Base-by-base conservation (phyloP, 1,140 invertebrate genomes). In the Stegodyphus mimosarum region DNA sequence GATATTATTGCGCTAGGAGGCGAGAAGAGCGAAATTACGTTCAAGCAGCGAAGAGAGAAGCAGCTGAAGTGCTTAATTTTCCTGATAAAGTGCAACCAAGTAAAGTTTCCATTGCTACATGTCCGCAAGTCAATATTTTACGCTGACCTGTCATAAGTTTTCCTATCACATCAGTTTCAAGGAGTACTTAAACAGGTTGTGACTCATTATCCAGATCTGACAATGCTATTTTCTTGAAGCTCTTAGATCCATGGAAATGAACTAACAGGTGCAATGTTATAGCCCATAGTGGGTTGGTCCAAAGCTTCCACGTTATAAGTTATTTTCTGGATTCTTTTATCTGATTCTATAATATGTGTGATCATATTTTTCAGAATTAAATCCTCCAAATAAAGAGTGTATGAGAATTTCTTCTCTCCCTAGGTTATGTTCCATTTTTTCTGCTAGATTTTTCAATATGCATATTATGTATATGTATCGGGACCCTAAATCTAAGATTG, bases 101-200 rank as follows among this genome's bases (percentile, higher is more conserved):
- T 50, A 71, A 60, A 60, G 51, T 71, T 18, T 53, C 2, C 50
- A 60, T n/a, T 18, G 52, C 15, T 11, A 33, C 77, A 7, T 69
- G 15, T 69, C 49, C 13, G 50, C 10, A 72, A 15, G 53, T 17
- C 5, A 81, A 51, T 18, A 60, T 10, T 55, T 60, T 72, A 10
- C 13, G 52, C 53, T 72, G 51, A n/a, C 69, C 69, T 11, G 69
- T 81, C 53, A 63, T 60, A 33, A 72, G 69, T n/a, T 73, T 81
- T 63, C 78, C 78, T 49, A 60, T 60, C 33, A 81, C 78, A 50
- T 81, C 53, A n/a, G 69, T n/a, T 60, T 18, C 78, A 63, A 81
- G 67, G 18, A 76, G 63, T 64, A 76, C 74, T 73, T 73, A 51
- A 53, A 73, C 71, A 15, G 7, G 33, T 50, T 64, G 15, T 7